Evolutionary conservation across 2,113 vertebrate genomes (phyloP).

Genomic region (Heliornis fulica): DNA sequence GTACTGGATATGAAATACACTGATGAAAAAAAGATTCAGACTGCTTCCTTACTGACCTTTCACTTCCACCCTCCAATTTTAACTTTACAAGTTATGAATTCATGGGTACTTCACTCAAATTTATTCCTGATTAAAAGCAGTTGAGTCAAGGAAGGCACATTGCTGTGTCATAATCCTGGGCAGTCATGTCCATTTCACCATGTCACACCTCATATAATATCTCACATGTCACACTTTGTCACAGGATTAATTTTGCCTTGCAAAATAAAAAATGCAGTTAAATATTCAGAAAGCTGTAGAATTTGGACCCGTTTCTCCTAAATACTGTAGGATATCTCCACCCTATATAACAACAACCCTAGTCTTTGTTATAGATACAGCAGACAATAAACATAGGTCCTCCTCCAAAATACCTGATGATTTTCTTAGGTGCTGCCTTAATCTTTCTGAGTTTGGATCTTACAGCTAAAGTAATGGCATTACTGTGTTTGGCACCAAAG

Average conservation of each 20-base stretch:
- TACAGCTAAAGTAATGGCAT: background rate
- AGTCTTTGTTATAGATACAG: background rate
- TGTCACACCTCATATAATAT: background rate
- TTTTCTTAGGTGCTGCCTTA: background rate
- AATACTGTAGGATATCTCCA: background rate
- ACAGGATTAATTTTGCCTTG: background rate
- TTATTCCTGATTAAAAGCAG: slow-evolving; percentile 14
- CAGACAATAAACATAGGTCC: background rate
- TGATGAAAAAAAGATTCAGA: slow-evolving; percentile 26
- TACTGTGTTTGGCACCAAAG: background rate
- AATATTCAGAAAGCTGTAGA: background rate
- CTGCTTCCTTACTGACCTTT: background rate
- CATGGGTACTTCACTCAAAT: background rate
- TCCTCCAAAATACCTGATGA: background rate
- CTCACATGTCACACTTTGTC: background rate
- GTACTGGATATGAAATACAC: slow-evolving; percentile 11
- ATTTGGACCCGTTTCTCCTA: background rate
- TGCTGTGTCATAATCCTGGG: background rate
- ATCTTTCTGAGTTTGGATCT: background rate
- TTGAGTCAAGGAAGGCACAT: background rate
- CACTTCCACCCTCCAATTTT: background rate
- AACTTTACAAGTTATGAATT: background rate
- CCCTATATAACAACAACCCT: background rate
- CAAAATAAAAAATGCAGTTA: slow-evolving; percentile 10
- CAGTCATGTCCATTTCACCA: background rate